A percentile compares a stretch with the other conserved stretches of the same genome.
Conservation (phyloP, 1,140 invertebrate species). For the Brachionus calyciflorus region DNA sequence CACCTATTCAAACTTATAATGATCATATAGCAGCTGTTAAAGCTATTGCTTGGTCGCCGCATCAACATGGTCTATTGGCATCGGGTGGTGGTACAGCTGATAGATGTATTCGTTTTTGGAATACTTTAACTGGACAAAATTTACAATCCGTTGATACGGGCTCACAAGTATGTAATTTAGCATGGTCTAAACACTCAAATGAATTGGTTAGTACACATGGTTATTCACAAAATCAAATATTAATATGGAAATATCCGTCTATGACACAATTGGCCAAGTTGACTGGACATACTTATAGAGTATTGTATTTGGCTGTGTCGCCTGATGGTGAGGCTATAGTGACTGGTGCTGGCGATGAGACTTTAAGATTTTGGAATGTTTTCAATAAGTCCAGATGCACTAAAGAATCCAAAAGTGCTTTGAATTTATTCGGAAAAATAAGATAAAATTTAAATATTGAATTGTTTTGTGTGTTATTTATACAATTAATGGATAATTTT, state of each 20-base stretch:
- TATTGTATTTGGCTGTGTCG: conserved; percentile 85
- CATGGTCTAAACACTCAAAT: conserved; percentile 97
- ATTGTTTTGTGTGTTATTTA: not conserved
- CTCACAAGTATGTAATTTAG: conserved; percentile 95
- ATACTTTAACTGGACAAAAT: conserved; percentile 95
- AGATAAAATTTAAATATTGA: conserved; percentile 34
- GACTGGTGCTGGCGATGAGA: conserved; percentile 97
- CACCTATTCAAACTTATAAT: conserved; percentile 79
- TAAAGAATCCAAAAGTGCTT: conserved; percentile 50
- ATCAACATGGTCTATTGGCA: conserved; percentile 94
- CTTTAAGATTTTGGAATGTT: conserved; percentile 97
- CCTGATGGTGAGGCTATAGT: conserved; percentile 99
- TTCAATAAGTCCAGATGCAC: conserved; percentile 89
- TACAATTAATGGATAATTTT: too few relatives aligned
- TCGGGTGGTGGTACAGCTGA: conserved; percentile 97
- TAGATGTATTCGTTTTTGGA: conserved; percentile 86
- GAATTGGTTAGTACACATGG: conserved; percentile 87
- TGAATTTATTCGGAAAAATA: conserved; percentile 46
- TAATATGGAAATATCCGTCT: conserved; percentile 99
- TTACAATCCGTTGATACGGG: conserved; percentile 98
- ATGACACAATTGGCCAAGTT: conserved; percentile 94
- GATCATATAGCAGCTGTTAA: conserved; percentile 92
- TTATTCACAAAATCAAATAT: conserved; percentile 98
- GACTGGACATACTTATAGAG: conserved; percentile 93
- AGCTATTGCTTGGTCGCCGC: conserved; percentile 98